Percentiles rank a stretch among this genome's conserved stretches.
Conservation (phyloP, 1,140 invertebrate species). For the Drosophila murphyi region DNA sequence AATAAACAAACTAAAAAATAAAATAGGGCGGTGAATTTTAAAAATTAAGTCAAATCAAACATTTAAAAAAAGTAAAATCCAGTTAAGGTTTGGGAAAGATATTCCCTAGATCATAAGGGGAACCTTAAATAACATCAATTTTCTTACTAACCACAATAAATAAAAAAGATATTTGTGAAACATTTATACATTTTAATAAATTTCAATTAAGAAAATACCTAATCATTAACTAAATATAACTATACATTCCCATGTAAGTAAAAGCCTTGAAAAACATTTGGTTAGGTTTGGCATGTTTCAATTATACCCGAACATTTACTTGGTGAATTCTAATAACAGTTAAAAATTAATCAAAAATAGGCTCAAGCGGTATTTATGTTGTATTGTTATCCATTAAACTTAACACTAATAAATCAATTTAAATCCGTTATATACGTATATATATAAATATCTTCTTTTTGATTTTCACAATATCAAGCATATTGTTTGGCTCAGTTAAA, state of each 20-base stretch:
- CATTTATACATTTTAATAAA: slow-evolving; percentile 1
- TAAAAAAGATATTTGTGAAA: neutral
- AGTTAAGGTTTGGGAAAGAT: too few species aligned
- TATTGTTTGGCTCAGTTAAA: slow-evolving; percentile 29
- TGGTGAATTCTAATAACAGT: slow-evolving; percentile 47
- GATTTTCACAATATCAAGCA: slow-evolving; percentile 33
- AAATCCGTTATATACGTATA: slow-evolving; percentile 27
- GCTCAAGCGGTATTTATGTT: slow-evolving; percentile 12
- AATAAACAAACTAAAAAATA: too few species aligned
- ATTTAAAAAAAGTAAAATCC: too few species aligned
- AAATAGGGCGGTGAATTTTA: too few species aligned
- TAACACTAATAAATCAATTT: slow-evolving; percentile 43
- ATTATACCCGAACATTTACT: slow-evolving; percentile 13
- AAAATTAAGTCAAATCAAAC: too few species aligned
- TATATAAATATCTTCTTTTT: slow-evolving; percentile 15
- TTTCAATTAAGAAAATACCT: neutral
- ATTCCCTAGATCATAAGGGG: too few species aligned
- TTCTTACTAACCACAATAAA: too few species aligned
- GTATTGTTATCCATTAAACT: slow-evolving; percentile 21
- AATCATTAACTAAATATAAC: neutral
- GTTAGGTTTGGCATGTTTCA: slow-evolving; percentile 32
- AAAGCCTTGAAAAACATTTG: neutral
- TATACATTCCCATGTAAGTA: neutral
- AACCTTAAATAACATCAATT: too few species aligned
- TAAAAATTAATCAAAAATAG: slow-evolving; percentile 53